phyloP scores from a whole-genome alignment of 2,113 vertebrate species.

The Protomyctophum bolini region DNA sequence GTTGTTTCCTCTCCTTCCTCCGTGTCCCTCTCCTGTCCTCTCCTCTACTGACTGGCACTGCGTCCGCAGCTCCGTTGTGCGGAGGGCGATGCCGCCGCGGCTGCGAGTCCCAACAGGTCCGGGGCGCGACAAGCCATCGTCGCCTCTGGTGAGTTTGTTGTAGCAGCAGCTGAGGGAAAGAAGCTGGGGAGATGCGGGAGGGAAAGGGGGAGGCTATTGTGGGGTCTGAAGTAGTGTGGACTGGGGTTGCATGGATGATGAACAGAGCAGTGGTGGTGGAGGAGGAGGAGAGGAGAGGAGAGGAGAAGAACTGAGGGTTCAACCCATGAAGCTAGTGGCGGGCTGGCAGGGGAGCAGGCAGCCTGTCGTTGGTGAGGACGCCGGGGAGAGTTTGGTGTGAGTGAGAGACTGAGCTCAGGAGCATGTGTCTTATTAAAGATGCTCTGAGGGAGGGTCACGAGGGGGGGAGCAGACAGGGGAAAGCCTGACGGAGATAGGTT shows the following conservation, averaged over 20 bases:
- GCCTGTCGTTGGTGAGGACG: constrained; percentile 46
- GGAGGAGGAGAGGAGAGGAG: constrained; percentile 32
- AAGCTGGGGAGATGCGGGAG: constrained; percentile 25
- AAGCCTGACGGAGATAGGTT: constrained; percentile 40
- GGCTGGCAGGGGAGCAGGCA: constrained; percentile 57
- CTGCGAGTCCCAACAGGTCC: constrained; percentile 77
- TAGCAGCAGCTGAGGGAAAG: constrained; percentile 57
- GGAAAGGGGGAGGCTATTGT: background rate
- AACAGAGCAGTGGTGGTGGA: constrained; percentile 3
- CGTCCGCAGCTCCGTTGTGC: constrained; percentile 64
- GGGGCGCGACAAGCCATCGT: constrained; percentile 72
- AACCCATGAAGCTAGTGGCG: constrained; percentile 77
- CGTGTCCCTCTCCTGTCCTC: background rate
- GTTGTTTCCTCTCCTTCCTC: constrained; percentile 15
- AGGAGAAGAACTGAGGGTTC: constrained; percentile 60
- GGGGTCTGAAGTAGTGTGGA: background rate
- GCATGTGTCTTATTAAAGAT: constrained; percentile 55
- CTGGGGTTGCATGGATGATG: background rate
- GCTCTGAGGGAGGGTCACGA: constrained; percentile 26
- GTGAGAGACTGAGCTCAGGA: constrained; percentile 34
- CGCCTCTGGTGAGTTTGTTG: constrained; percentile 23
- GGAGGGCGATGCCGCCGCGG: constrained; percentile 62
- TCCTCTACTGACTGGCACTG: constrained; percentile 68
- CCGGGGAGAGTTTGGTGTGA: constrained; percentile 39
- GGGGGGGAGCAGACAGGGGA: constrained; percentile 11